A percentile compares a stretch with the other conserved stretches of the same genome.
These are phyloP conservation scores for Neotragus moschatus DNA, from an alignment of 2,113 vertebrate genomes.

Conservation along the genomic window DNA sequence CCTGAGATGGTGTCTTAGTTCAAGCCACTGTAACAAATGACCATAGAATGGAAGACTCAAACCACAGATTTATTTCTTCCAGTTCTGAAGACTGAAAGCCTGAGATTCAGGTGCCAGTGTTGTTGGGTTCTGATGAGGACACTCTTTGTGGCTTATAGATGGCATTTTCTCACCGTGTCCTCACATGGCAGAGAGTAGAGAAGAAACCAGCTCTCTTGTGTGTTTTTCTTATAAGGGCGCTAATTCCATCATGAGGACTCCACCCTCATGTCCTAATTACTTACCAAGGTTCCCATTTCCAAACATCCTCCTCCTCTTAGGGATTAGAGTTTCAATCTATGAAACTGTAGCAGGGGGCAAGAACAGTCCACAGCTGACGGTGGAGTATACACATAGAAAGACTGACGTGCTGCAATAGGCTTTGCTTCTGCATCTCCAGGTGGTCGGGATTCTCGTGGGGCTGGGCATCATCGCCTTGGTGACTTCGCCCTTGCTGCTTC, in stretches of 20 bases:
- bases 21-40: background rate
- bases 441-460: constrained; percentile 95
- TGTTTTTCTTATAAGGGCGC: background rate
- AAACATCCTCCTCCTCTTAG: background rate
- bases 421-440: constrained; percentile 79
- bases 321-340: background rate
- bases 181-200: background rate
- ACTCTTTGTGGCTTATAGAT: background rate
- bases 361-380: background rate
- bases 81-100: background rate
- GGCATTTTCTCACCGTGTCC: background rate
- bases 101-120: background rate
- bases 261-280: background rate
- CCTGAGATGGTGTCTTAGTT: background rate
- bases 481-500: constrained; percentile 92
- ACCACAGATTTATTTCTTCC: background rate
- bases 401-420: background rate
- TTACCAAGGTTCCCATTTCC: background rate
- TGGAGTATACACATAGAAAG: background rate
- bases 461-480: constrained; percentile 93
- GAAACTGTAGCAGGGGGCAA: background rate
- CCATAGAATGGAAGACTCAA: background rate
- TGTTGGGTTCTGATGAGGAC: background rate
- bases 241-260: background rate
- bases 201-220: background rate